phyloP scores from a whole-genome alignment of 2,113 vertebrate species.

The Callipepla californica region DNA sequence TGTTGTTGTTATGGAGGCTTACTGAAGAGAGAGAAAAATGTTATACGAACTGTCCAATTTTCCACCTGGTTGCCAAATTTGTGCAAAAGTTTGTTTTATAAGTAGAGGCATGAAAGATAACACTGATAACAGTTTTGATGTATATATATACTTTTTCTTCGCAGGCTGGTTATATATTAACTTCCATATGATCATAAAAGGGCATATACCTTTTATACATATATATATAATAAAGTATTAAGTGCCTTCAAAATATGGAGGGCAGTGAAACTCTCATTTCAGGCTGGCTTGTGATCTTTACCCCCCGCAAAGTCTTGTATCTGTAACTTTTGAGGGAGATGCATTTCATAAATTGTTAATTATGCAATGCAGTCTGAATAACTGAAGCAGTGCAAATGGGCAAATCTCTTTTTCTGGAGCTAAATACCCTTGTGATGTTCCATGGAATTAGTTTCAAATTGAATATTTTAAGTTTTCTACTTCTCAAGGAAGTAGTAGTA shows the following conservation, averaged over 20 bases:
- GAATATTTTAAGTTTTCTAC: conserved; percentile 46
- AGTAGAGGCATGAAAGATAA: background rate
- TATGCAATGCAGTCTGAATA: conserved; percentile 62
- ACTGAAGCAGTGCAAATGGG: conserved; percentile 41
- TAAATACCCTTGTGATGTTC: conserved; percentile 44
- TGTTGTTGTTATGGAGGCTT: background rate
- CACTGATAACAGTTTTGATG: background rate
- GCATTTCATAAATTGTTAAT: conserved; percentile 74
- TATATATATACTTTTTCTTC: background rate
- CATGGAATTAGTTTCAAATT: conserved; percentile 57
- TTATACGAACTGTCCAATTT: background rate
- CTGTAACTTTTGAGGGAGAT: conserved; percentile 48
- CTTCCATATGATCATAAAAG: background rate
- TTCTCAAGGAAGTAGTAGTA: background rate
- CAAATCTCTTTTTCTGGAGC: conserved; percentile 11
- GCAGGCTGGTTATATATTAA: background rate
- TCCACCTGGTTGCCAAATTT: background rate
- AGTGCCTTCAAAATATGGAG: conserved; percentile 45
- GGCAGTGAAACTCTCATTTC: conserved; percentile 5
- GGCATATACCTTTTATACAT: background rate
- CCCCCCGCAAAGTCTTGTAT: conserved; percentile 36
- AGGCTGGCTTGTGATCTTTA: conserved; percentile 28
- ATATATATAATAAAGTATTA: background rate
- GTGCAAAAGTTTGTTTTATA: conserved; percentile 7
- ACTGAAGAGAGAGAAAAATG: background rate